Percentiles rank a stretch among this genome's conserved stretches.
Evolutionary conservation across 2,113 vertebrate genomes (phyloP).

Genomic region (Gallinago undulata): DNA sequence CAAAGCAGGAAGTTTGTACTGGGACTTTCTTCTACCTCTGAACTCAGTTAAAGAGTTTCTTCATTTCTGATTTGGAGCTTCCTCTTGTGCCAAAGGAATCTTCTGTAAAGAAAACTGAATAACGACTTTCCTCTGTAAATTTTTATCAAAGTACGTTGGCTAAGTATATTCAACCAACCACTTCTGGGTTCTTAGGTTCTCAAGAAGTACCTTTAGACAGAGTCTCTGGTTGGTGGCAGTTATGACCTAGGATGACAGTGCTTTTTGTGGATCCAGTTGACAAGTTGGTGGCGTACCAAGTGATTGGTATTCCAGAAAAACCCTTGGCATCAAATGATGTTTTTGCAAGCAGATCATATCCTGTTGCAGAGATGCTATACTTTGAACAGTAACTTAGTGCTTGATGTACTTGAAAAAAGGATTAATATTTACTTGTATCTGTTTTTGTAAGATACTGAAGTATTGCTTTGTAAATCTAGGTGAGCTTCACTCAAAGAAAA

Average conservation of each 20-base stretch:
- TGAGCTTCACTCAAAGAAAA: slow-evolving; percentile 33
- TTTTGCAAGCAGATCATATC: slow-evolving; percentile 52
- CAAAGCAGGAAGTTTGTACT: background rate
- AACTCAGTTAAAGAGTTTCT: background rate
- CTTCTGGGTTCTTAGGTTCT: background rate
- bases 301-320: slow-evolving; percentile 30
- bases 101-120: background rate
- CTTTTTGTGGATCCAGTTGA: background rate
- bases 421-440: slow-evolving; percentile 31
- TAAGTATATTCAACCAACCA: background rate
- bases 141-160: background rate
- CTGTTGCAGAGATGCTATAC: slow-evolving; percentile 18
- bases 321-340: slow-evolving; percentile 1
- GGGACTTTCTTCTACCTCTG: background rate
- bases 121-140: background rate
- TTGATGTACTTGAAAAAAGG: background rate
- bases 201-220: background rate
- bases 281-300: background rate
- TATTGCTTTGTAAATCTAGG: background rate
- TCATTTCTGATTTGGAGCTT: background rate
- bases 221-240: background rate
- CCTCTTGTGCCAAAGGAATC: background rate
- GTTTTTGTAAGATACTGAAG: background rate
- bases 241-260: background rate
- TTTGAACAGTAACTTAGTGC: slow-evolving; percentile 21